Evolutionary conservation across 2,888 invertebrate genomes (phyloP).

Genomic region (Amphipyra tragopoginis): DNA sequence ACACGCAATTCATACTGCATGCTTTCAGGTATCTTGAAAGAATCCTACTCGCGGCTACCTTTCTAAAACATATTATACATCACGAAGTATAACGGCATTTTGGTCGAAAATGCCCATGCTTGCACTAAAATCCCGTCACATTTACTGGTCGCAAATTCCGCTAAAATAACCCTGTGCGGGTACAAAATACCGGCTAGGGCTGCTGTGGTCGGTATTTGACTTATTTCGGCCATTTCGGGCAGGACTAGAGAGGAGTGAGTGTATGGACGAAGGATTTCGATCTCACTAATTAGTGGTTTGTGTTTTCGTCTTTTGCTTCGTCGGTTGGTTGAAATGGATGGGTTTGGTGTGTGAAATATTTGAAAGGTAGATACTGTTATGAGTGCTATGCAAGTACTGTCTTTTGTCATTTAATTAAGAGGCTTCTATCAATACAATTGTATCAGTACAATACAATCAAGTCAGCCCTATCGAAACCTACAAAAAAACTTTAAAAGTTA

Average conservation of each 20-base stretch:
- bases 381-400: too few relatives aligned
- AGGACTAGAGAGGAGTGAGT: neutral
- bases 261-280: constrained; percentile 24
- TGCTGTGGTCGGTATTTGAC: constrained; percentile 52
- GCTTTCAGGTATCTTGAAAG: constrained; percentile 1
- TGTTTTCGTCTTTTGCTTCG: constrained; percentile 5
- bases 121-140: constrained; percentile 65
- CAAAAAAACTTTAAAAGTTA: too few relatives aligned
- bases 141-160: constrained; percentile 63
- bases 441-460: too few relatives aligned
- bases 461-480: too few relatives aligned
- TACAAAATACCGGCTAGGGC: constrained; percentile 56
- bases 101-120: constrained; percentile 51
- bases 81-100: constrained; percentile 40
- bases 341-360: too few relatives aligned
- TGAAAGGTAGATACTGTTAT: too few relatives aligned
- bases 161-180: constrained; percentile 62
- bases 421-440: too few relatives aligned
- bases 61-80: constrained; percentile 32
- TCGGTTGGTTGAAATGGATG: too few relatives aligned
- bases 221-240: constrained; percentile 43
- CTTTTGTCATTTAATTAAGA: too few relatives aligned
- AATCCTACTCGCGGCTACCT: neutral
- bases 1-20: neutral
- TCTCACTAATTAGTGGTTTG: constrained; percentile 47